A percentile compares a stretch with the other conserved stretches of the same genome.
Evolutionary conservation across 2,797 vertebrate species (phyloP).

Genomic region (Alca torda): DNA sequence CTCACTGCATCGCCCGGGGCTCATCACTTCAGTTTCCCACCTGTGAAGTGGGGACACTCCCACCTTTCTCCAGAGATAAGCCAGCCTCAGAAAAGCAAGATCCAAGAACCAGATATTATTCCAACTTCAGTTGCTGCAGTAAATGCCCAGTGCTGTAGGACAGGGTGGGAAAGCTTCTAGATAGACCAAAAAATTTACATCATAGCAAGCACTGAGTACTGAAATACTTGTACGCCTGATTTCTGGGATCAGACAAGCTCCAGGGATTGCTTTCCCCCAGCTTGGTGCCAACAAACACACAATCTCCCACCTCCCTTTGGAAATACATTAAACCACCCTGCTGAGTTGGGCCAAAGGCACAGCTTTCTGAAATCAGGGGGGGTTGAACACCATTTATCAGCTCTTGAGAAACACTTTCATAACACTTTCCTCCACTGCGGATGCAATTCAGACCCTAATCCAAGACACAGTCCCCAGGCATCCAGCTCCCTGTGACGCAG

Average conservation of each 20-base stretch:
- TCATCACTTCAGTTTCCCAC: conserved; percentile 54
- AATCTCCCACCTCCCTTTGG: neutral
- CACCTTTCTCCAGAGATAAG: conserved; percentile 26
- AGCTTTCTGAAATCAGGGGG: neutral
- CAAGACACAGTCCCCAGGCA: neutral
- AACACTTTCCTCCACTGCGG: neutral
- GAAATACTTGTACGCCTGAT: neutral
- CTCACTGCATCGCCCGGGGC: neutral
- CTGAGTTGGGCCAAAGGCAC: neutral
- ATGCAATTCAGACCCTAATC: neutral
- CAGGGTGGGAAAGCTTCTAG: conserved; percentile 40
- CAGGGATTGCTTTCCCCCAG: neutral
- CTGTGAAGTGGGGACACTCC: conserved; percentile 61
- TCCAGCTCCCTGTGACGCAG: rapidly evolving
- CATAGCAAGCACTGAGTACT: neutral
- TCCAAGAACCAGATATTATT: neutral
- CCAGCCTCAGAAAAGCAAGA: conserved; percentile 24
- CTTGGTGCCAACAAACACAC: neutral
- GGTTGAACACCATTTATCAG: neutral
- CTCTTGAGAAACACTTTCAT: conserved; percentile 35
- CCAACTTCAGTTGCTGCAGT: neutral
- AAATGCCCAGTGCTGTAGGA: neutral
- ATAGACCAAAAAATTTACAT: conserved; percentile 42
- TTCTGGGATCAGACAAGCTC: neutral
- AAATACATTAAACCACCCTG: neutral